Evolutionary conservation across 1,140 invertebrate species (phyloP), one percentile per base, ranked within the genome.

Genomic region (Euwallacea similis): DNA sequence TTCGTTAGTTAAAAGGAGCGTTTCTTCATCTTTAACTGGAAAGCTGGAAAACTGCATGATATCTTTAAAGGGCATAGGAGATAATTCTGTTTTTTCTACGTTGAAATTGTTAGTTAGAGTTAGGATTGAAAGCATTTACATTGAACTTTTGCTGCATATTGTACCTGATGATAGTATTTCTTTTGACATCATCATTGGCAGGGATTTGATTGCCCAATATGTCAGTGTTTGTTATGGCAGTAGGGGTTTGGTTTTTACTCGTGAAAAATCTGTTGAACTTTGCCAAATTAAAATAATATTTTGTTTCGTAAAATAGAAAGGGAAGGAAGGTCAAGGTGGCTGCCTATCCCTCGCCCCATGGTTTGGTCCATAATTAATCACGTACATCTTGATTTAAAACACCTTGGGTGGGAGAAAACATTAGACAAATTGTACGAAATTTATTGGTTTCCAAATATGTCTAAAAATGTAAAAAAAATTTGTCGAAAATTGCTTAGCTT

Each of bases 371-470:
- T 78, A 53, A 78, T 79, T 33, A 61, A 21, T 11, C 67, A 74
- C 10, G 59, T 74, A 44, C 72, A 75, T 42, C 54, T 62, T 44
- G 43, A 59, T 8, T 58, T 78, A 11, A 67, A 77, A 64, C 79
- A 80, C 69, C 66, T 77, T 62, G 76, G 79, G 43, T 76, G 47
- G 73, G 76, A 79, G 54, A 78, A 79, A 63, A 78, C 58, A 8
- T 13, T 60, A 73, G 73, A 76, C n/a, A 79, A 78, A 47, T 46
- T 79, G 0, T 78, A 76, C 66, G 75, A 78, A 11, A 9, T 47
- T 76, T 78, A 77, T 56, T 77, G 75, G 76, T 79, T 78, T 46
- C 77, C 75, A 0, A 50, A 76, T n/a, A 78, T 77, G 78, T 71
- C 75, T n/a, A 76, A 74, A 59, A 71, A 64, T 42, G 71, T 78